Evolutionary conservation across 2,797 vertebrate species (phyloP).

Genomic region (Characodon lateralis): DNA sequence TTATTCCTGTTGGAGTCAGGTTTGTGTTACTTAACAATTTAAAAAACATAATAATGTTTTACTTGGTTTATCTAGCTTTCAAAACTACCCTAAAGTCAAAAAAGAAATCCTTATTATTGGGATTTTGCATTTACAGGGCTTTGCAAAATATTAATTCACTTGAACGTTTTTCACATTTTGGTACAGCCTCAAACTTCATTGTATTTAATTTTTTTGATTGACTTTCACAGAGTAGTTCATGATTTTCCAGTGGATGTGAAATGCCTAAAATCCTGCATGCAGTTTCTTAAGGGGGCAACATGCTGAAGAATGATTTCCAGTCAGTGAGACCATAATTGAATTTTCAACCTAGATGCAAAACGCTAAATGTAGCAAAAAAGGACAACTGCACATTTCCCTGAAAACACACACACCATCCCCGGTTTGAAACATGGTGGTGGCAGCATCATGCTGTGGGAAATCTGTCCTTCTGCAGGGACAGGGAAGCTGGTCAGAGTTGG

Average conservation of each 20-base stretch:
- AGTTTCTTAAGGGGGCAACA: neutral
- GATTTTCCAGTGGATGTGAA: neutral
- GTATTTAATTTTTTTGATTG: neutral
- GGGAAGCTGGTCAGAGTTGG: neutral
- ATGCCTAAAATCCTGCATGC: no score
- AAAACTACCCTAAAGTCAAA: neutral
- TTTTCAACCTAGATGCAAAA: neutral
- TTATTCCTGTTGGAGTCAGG: constrained; percentile 41
- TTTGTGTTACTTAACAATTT: constrained; percentile 32
- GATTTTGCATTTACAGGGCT: neutral
- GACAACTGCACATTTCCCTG: no score
- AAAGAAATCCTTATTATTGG: neutral
- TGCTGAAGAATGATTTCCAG: no score
- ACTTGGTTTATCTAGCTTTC: neutral
- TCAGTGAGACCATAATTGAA: neutral
- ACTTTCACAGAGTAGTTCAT: neutral
- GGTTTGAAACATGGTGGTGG: no score
- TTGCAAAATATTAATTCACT: neutral
- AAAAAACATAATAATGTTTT: constrained; percentile 20
- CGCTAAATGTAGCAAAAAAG: neutral
- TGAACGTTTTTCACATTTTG: neutral
- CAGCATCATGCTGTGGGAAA: neutral
- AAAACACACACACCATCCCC: no score
- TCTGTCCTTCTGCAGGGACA: neutral
- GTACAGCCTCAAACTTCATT: neutral